Evolutionary conservation across 2,888 invertebrate species (phyloP), one percentile per base, ranked within the genome.

Genomic region (Opisthograptis luteolata): DNA sequence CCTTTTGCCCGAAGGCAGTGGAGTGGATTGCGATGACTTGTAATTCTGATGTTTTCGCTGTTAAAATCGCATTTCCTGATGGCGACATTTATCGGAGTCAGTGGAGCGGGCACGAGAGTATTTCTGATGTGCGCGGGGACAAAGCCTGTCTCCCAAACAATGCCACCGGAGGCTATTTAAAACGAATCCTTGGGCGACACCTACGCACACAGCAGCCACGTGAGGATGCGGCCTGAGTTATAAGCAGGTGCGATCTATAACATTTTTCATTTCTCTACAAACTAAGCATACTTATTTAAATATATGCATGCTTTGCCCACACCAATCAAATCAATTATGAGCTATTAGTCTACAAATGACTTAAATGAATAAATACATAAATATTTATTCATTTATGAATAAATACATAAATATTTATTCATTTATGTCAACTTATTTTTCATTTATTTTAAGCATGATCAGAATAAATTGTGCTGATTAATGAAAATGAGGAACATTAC

Each of bases 21-120:
- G 74, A 81, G 82, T 87, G 81, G 61, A 77, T 74, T 73, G 60
- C 73, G 79, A 89, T 88, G 87, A 87, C 86, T 87, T 84, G 87
- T 89, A 86, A 86, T 85, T 87, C 78, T 68, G 76, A 87, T 89
- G 87, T 90, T 89, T 89, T 81, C 82, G 78, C 81, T 85, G 80
- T 89, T 88, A 83, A 89, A 89, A 88, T 89, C 90, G 84, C 80
- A 88, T 90, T 90, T 90, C 88, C 89, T 88, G 82, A 81, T 69
- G 69, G 66, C 68, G 73, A 76, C 81, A 87, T 89, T 89, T 77
- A 84, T 73, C 73, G 64, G 55, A 83, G 72, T 66, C 79, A 81
- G 65, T 70, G 84, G 67, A 72, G 88, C 89, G 83, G 54, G 70
- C 73, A 79, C 79, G 73, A 88, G 86, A 78, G 78, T 69, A 70